phyloP scores from a whole-genome alignment of 2,113 vertebrate genomes.

The Zosterops japonicus region DNA sequence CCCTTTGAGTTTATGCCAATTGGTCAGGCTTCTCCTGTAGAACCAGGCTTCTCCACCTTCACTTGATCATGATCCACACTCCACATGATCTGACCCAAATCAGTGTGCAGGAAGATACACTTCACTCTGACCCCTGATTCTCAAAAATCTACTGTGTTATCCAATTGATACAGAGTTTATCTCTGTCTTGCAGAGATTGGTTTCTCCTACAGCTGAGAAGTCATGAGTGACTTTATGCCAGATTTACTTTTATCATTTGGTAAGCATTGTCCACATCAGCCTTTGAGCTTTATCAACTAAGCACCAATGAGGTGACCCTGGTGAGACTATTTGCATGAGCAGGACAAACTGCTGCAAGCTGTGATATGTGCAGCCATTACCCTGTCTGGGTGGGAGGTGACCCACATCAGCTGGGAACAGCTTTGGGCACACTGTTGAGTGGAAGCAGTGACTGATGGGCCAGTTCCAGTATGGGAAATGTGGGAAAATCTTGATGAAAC shows the following conservation, averaged over 20 bases:
- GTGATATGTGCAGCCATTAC: not conserved
- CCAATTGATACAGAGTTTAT: not conserved
- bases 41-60: not conserved
- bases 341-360: not conserved
- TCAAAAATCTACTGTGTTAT: not conserved
- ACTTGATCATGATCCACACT: not conserved
- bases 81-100: not conserved
- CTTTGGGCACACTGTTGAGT: not conserved
- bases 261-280: not conserved
- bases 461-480: not conserved
- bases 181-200: not conserved
- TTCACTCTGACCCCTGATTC: not conserved
- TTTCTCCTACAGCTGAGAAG: constrained; percentile 16
- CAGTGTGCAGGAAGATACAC: not conserved
- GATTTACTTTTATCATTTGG: constrained; percentile 39
- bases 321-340: not conserved
- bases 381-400: not conserved
- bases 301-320: not conserved
- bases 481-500: not conserved
- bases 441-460: not conserved
- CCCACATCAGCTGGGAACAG: not conserved
- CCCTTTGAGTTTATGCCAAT: not conserved
- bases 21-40: constrained; percentile 6
- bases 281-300: not conserved
- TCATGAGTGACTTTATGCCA: constrained; percentile 19